Conservation (phyloP, 2,797 vertebrate species). For the Delichon dasypus region DNA sequence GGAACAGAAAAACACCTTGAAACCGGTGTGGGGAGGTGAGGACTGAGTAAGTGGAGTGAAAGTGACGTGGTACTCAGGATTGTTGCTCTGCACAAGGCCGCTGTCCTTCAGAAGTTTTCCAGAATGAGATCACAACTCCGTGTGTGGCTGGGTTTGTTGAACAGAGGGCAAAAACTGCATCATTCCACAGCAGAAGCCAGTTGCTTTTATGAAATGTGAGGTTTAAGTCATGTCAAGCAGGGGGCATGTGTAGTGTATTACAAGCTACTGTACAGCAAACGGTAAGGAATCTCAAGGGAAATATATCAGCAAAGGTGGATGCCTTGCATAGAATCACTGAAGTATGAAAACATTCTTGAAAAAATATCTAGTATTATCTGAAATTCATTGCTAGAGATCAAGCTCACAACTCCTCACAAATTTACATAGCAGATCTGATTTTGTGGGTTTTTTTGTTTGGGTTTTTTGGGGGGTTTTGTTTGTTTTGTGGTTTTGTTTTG, state of each 20-base stretch:
- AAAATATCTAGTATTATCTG: background rate
- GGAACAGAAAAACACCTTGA: conserved; percentile 21
- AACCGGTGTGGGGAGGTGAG: background rate
- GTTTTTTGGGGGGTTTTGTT: background rate
- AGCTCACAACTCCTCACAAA: background rate
- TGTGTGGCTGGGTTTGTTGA: conserved; percentile 56
- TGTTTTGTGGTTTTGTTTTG: too few species aligned
- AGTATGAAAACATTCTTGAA: background rate
- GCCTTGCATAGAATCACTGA: background rate
- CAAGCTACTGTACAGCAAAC: conserved; percentile 17
- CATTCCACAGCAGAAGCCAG: conserved; percentile 35
- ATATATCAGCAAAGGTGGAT: background rate
- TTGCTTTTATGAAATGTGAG: conserved; percentile 46
- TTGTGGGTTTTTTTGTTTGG: background rate
- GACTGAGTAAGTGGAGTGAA: background rate
- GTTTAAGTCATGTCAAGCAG: background rate
- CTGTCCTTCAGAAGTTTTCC: conserved; percentile 64
- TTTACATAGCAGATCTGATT: background rate
- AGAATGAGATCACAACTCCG: conserved; percentile 60
- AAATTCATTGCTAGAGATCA: conserved; percentile 31
- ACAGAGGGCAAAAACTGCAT: conserved; percentile 53
- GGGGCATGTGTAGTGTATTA: background rate
- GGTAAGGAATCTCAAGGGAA: background rate
- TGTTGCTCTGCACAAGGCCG: background rate
- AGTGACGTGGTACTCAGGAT: background rate